These are phyloP conservation scores for Dicycla oo DNA, from an alignment of 2,888 invertebrate genomes.

Conservation along the genomic window DNA sequence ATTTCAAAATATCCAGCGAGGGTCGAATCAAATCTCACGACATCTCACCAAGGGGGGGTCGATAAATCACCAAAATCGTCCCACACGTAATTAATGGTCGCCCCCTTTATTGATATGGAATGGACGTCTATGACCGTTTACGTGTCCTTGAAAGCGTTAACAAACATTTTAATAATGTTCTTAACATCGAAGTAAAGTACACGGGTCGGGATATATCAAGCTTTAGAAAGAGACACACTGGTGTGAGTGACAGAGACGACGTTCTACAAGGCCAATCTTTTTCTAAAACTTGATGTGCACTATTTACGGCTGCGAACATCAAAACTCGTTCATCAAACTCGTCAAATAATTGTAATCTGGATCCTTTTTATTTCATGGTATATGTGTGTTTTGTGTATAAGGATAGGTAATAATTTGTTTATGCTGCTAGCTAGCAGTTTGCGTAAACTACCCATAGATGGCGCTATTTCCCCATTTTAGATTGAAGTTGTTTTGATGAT, in stretches of 20 bases:
- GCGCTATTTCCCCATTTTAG: no score
- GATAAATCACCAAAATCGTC: no score
- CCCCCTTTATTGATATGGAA: no score
- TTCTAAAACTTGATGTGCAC: not conserved
- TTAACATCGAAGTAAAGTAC: not conserved
- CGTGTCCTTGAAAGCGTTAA: no score
- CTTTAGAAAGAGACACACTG: not conserved
- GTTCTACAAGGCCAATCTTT: no score
- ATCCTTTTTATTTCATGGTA: not conserved
- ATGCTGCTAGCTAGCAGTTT: constrained; percentile 49
- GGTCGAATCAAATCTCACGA: no score
- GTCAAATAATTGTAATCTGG: no score
- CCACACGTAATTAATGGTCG: no score
- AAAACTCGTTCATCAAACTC: no score
- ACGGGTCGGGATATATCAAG: not conserved
- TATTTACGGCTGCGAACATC: not conserved
- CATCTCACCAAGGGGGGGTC: no score
- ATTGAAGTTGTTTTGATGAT: not conserved
- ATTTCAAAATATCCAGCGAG: no score
- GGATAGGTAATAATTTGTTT: not conserved
- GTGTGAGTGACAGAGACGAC: not conserved
- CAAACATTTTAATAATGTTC: not conserved
- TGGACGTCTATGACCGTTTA: no score
- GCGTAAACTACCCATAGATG: constrained; percentile 30
- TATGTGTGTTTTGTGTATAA: not conserved